phyloP scores from a whole-genome alignment of 2,113 vertebrate species.

The Synodontis membranacea region DNA sequence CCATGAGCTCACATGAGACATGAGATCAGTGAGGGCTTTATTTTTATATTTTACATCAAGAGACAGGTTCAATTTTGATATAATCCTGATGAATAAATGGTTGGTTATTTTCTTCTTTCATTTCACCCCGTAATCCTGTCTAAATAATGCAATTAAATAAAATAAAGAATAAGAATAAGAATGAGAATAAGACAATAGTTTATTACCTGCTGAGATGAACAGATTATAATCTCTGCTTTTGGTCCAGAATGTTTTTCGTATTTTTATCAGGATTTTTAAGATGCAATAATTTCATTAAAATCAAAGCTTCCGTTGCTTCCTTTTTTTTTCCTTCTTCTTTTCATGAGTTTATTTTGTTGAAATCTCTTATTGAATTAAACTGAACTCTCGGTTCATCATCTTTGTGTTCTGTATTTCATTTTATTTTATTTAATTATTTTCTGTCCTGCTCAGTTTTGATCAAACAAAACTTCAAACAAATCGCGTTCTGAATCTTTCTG shows the following conservation, averaged over 20 bases:
- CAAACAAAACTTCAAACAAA: conserved; percentile 6
- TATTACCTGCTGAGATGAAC: background rate
- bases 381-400: background rate
- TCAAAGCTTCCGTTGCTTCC: background rate
- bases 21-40: background rate
- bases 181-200: background rate
- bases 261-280: background rate
- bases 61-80: background rate
- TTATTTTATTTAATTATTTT: background rate
- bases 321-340: background rate
- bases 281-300: background rate
- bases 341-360: background rate
- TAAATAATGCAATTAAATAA: background rate
- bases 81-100: background rate
- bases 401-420: no score
- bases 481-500: background rate
- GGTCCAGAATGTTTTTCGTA: background rate
- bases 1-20: background rate
- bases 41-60: background rate
- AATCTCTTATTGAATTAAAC: background rate
- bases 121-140: background rate
- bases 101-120: background rate
- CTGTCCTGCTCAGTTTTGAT: background rate
- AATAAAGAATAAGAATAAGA: background rate
- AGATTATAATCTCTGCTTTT: background rate